These are phyloP conservation scores for Spea bombifrons DNA, from an alignment of 2,113 vertebrate genomes.

Conservation along the genomic window DNA sequence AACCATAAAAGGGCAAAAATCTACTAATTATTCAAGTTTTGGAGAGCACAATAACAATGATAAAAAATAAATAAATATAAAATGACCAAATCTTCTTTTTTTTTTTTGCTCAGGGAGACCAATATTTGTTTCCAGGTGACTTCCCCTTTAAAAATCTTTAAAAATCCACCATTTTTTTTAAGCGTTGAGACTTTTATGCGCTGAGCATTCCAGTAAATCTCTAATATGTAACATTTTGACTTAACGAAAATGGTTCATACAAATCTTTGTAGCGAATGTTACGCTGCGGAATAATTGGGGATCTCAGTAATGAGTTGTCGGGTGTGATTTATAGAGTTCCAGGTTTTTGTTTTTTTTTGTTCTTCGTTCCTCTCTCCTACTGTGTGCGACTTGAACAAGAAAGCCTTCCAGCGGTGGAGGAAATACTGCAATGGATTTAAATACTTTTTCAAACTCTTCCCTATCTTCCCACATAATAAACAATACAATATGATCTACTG, in stretches of 20 bases:
- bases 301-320: constrained; percentile 20
- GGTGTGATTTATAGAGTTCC: constrained; percentile 32
- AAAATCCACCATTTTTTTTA: too few relatives aligned
- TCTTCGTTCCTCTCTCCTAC: constrained; percentile 10
- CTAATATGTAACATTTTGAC: constrained; percentile 1
- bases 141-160: too few relatives aligned
- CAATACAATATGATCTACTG: too few relatives aligned
- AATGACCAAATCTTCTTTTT: too few relatives aligned
- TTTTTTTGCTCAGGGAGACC: too few relatives aligned
- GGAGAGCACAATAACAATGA: too few relatives aligned
- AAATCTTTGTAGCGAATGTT: constrained; percentile 12
- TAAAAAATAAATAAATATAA: too few relatives aligned
- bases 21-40: too few relatives aligned
- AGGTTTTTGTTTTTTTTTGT: neutral
- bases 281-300: constrained; percentile 26
- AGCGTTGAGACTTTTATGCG: too few relatives aligned
- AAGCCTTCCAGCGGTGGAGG: neutral
- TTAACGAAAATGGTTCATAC: constrained; percentile 18
- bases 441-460: neutral
- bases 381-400: constrained; percentile 6
- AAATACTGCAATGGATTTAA: neutral
- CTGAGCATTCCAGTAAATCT: neutral
- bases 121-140: too few relatives aligned
- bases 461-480: neutral
- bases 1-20: too few relatives aligned